A percentile compares a stretch with the other conserved stretches of the same genome.
Conservation (phyloP, 2,888 invertebrate genomes). For the Corbicula japonica region DNA sequence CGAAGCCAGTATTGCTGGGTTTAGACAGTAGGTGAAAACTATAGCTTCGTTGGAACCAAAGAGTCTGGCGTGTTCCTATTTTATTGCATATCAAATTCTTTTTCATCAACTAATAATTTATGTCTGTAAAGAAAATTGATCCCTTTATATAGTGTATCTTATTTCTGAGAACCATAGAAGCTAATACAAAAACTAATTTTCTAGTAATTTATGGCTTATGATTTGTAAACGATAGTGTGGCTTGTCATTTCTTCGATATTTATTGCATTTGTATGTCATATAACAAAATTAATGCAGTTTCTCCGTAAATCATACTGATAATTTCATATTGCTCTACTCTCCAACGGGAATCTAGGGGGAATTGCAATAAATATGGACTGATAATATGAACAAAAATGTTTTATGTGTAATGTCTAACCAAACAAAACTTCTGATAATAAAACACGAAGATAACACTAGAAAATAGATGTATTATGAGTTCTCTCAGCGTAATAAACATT, state of each 20-base stretch:
- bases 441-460: constrained; percentile 28
- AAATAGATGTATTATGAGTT: too few species aligned
- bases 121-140: constrained; percentile 53
- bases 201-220: constrained; percentile 63
- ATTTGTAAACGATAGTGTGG: constrained; percentile 53
- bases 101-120: constrained; percentile 56
- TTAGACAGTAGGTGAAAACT: constrained; percentile 36
- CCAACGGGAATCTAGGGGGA: constrained; percentile 42
- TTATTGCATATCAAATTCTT: constrained; percentile 54
- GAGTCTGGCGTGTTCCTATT: constrained; percentile 40
- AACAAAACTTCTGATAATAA: constrained; percentile 48
- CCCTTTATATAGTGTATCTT: constrained; percentile 31
- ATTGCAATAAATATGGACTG: constrained; percentile 53
- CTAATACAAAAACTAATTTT: constrained; percentile 66
- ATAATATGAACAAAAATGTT: constrained; percentile 59
- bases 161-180: constrained; percentile 41
- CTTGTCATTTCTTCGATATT: constrained; percentile 61
- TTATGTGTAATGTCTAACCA: constrained; percentile 50
- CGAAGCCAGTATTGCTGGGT: constrained; percentile 29
- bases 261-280: constrained; percentile 61
- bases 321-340: constrained; percentile 55
- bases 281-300: constrained; percentile 64
- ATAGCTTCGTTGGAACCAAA: constrained; percentile 39
- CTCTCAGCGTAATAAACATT: too few species aligned
- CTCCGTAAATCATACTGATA: constrained; percentile 67